Conservation (phyloP, 2,888 invertebrate genomes). For the Cheiracanthium punctorium region DNA sequence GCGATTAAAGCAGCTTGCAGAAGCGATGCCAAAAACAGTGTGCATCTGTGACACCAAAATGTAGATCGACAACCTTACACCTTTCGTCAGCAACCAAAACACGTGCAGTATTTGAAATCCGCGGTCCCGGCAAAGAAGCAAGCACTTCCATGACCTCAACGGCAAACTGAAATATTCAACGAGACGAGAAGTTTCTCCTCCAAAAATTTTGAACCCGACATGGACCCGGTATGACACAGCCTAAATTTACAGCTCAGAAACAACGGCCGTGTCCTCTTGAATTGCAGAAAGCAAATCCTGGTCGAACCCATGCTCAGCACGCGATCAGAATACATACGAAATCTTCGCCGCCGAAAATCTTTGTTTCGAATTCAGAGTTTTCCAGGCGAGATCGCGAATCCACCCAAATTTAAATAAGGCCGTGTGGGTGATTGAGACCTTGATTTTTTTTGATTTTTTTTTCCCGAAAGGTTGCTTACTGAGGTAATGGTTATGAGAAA, state of each 20-base stretch:
- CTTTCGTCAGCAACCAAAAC: too few species aligned
- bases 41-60: too few species aligned
- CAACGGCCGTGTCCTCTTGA: background rate
- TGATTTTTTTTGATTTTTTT: too few species aligned
- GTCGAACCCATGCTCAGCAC: slow-evolving; percentile 5
- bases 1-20: too few species aligned
- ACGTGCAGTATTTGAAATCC: too few species aligned
- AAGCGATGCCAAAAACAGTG: too few species aligned
- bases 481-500: slow-evolving; percentile 9
- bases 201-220: background rate
- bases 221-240: background rate
- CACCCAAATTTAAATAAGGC: slow-evolving; percentile 15
- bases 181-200: too few species aligned
- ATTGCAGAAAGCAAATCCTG: background rate
- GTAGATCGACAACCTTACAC: too few species aligned
- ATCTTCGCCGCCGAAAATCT: background rate
- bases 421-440: slow-evolving; percentile 15
- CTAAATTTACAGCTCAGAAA: background rate
- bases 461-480: background rate
- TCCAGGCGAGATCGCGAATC: background rate
- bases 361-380: slow-evolving; percentile 7
- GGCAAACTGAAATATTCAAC: too few species aligned
- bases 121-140: too few species aligned
- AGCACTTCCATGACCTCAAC: too few species aligned
- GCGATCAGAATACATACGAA: slow-evolving; percentile 4